Percentiles rank a stretch among this genome's conserved stretches.
phyloP scores from a whole-genome alignment of 2,113 vertebrate species.

The Sylvilagus bachmani region DNA sequence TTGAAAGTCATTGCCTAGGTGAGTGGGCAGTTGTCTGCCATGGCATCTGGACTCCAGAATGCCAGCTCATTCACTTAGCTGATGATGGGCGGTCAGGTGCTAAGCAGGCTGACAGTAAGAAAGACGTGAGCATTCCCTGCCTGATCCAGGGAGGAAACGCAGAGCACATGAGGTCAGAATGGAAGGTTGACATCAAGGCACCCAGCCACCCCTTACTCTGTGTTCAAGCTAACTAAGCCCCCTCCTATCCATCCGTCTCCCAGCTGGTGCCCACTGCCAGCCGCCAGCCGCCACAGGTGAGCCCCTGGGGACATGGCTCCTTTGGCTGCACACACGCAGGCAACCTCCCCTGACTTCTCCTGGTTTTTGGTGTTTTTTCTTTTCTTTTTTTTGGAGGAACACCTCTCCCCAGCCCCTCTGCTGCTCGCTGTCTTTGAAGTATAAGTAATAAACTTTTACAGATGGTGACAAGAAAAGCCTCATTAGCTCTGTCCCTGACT shows the following conservation, averaged over 20 bases:
- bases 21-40: background rate
- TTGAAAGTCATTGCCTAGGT: too few species aligned
- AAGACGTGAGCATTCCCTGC: background rate
- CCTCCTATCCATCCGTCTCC: background rate
- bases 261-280: background rate
- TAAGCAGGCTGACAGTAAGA: background rate
- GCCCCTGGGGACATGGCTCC: background rate
- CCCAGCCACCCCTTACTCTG: background rate
- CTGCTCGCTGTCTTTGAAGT: slow-evolving; percentile 83
- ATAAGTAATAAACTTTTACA: slow-evolving; percentile 81
- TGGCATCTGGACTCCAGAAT: background rate
- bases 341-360: background rate
- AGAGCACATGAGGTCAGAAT: background rate
- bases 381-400: background rate
- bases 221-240: background rate
- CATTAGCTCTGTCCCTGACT: slow-evolving; percentile 81
- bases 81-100: background rate
- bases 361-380: slow-evolving; percentile 38
- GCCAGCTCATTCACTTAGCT: rapidly evolving
- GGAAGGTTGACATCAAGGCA: slow-evolving; percentile 38
- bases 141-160: background rate
- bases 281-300: background rate
- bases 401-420: slow-evolving; percentile 67
- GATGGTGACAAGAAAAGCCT: slow-evolving; percentile 80
- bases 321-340: background rate